A percentile compares a stretch with the other conserved stretches of the same genome.
These are phyloP conservation scores for Diorhabda sublineata DNA, from an alignment of 1,140 invertebrate genomes.

Conservation along the genomic window DNA sequence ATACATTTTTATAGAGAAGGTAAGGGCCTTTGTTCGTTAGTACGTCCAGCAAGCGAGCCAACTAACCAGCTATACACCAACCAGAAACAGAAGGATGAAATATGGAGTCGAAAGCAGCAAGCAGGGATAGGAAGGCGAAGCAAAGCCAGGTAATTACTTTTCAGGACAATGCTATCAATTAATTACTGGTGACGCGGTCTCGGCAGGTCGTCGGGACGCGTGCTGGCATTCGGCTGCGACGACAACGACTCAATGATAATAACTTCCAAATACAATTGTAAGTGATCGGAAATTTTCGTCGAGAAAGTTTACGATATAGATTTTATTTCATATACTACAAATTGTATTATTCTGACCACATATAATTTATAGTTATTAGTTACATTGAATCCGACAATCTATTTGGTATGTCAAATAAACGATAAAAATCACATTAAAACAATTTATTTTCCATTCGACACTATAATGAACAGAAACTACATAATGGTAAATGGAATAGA, in stretches of 20 bases:
- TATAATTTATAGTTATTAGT: too few relatives aligned
- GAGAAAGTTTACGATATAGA: too few relatives aligned
- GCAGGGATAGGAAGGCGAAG: conserved; percentile 28
- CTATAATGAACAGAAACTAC: too few relatives aligned
- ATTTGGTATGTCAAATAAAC: too few relatives aligned
- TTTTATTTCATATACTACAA: too few relatives aligned
- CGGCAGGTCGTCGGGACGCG: conserved; percentile 40
- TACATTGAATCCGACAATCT: too few relatives aligned
- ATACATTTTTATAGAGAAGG: conserved; percentile 33
- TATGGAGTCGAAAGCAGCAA: conserved; percentile 37
- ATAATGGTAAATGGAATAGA: too few relatives aligned
- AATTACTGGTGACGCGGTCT: conserved; percentile 43
- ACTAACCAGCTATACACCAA: neutral
- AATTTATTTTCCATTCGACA: too few relatives aligned
- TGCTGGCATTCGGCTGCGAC: conserved; percentile 30
- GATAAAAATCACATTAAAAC: too few relatives aligned
- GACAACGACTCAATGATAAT: conserved; percentile 11
- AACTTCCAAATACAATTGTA: neutral
- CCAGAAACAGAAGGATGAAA: conserved; percentile 44
- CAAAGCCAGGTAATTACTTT: conserved; percentile 46
- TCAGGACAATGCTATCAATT: conserved; percentile 47
- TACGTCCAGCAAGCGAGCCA: conserved; percentile 30
- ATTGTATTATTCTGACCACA: too few relatives aligned
- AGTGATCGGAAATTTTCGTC: neutral
- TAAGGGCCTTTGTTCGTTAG: conserved; percentile 39